phyloP scores from a whole-genome alignment of 2,888 invertebrate species.

The Tryphoninae sp. region DNA sequence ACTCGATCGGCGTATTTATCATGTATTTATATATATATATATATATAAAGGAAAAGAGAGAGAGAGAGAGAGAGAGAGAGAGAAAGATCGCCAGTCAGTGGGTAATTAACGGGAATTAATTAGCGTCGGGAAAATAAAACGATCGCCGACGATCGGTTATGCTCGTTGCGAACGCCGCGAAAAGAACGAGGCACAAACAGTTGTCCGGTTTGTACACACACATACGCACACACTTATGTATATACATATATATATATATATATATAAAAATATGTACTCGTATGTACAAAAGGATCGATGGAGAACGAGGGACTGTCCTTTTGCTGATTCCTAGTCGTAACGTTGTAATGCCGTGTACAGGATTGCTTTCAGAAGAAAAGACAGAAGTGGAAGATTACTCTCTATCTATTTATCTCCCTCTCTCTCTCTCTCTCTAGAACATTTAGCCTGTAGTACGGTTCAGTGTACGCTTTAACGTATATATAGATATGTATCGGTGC shows the following conservation, averaged over 20 bases:
- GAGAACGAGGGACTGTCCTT: slow-evolving; percentile 33
- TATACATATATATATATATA: slow-evolving; percentile 13
- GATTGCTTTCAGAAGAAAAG: not conserved
- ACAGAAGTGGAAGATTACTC: slow-evolving; percentile 24
- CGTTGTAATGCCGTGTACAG: slow-evolving; percentile 11
- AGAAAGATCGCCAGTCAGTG: slow-evolving; percentile 51
- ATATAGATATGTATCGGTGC: not conserved
- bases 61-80: not conserved
- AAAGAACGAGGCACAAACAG: slow-evolving; percentile 51
- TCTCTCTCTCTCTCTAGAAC: not conserved
- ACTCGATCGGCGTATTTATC: slow-evolving; percentile 64
- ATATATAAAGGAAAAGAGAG: not conserved
- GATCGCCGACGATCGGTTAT: slow-evolving; percentile 66
- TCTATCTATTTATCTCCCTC: slow-evolving; percentile 1
- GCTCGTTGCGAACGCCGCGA: slow-evolving; percentile 64
- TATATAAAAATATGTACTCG: slow-evolving; percentile 7
- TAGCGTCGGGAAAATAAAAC: slow-evolving; percentile 69
- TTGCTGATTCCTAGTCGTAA: slow-evolving; percentile 43
- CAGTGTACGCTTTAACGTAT: not conserved
- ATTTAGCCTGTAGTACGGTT: slow-evolving; percentile 13
- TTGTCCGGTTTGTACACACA: slow-evolving; percentile 25
- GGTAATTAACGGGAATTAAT: slow-evolving; percentile 78
- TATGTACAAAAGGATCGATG: slow-evolving; percentile 32
- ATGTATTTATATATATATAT: slow-evolving; percentile 6
- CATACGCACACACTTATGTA: not conserved